Conservation (phyloP, 2,113 vertebrate genomes). For the Tachysurus fulvidraco region DNA sequence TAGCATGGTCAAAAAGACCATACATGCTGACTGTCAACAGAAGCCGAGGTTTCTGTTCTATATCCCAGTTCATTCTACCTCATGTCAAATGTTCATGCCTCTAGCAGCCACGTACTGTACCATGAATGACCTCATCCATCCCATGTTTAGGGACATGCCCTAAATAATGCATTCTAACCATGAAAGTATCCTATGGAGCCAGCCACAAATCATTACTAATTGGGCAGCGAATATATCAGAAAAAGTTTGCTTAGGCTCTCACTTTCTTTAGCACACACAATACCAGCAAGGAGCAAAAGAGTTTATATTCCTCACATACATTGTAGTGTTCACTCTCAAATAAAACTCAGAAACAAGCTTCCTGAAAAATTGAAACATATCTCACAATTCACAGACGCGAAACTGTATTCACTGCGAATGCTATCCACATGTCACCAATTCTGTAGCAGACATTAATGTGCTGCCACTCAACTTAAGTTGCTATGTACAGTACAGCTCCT, state of each 20-base stretch:
- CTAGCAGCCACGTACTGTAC: not conserved
- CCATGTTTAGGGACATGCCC: not conserved
- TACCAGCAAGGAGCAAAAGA: not conserved
- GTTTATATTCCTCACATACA: not conserved
- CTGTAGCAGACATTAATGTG: no score
- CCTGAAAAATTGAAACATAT: no score
- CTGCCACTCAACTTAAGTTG: no score
- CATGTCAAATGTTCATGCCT: no score
- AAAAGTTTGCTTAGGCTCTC: not conserved
- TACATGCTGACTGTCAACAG: not conserved
- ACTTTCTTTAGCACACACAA: not conserved
- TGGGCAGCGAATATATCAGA: not conserved
- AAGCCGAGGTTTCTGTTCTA: not conserved
- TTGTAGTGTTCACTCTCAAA: not conserved
- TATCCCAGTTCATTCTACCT: not conserved
- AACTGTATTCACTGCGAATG: no score
- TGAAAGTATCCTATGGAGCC: not conserved
- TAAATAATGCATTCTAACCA: not conserved
- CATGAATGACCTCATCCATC: not conserved
- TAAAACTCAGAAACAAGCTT: no score
- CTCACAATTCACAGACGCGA: no score
- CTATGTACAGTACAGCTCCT: no score
- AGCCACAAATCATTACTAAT: not conserved
- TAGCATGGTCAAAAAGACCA: not conserved
- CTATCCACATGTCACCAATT: no score